Conservation (phyloP, 2,797 vertebrate genomes). For the Petrocephalus sullivani region DNA sequence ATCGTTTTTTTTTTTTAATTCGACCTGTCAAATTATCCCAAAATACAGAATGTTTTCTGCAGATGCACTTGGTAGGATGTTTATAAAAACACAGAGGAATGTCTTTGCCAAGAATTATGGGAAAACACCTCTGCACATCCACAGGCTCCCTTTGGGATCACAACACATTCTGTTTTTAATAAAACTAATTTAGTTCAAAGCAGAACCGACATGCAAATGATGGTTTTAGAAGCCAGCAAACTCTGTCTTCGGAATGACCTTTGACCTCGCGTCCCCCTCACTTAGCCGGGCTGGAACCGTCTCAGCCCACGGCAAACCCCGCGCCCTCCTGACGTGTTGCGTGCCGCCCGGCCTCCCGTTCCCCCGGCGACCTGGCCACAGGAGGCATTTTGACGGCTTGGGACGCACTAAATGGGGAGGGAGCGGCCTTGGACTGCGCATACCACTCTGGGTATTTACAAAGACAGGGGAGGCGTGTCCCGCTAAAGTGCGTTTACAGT, state of each 20-base stretch:
- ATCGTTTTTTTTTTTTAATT: background rate
- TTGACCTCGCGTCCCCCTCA: background rate
- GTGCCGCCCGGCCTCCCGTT: conserved; percentile 43
- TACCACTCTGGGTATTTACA: conserved; percentile 49
- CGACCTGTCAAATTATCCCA: background rate
- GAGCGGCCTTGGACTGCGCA: conserved; percentile 54
- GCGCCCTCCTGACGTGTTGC: conserved; percentile 40
- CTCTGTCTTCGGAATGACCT: background rate
- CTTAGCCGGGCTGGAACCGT: background rate
- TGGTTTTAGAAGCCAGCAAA: background rate
- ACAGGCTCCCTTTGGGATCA: background rate
- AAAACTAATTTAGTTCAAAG: background rate
- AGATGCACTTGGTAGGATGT: background rate
- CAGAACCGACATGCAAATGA: background rate
- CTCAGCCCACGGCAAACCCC: background rate
- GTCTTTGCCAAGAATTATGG: background rate
- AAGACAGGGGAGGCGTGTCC: conserved; percentile 41
- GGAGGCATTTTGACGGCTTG: conserved; percentile 37
- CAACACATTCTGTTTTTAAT: background rate
- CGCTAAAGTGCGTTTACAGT: conserved; percentile 69
- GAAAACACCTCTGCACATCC: background rate
- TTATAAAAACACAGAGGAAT: background rate
- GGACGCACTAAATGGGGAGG: conserved; percentile 37
- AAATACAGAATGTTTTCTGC: background rate
- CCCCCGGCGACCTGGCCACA: conserved; percentile 53